Conservation (phyloP, 2,113 vertebrate species). For the Phyllostomus hastatus region DNA sequence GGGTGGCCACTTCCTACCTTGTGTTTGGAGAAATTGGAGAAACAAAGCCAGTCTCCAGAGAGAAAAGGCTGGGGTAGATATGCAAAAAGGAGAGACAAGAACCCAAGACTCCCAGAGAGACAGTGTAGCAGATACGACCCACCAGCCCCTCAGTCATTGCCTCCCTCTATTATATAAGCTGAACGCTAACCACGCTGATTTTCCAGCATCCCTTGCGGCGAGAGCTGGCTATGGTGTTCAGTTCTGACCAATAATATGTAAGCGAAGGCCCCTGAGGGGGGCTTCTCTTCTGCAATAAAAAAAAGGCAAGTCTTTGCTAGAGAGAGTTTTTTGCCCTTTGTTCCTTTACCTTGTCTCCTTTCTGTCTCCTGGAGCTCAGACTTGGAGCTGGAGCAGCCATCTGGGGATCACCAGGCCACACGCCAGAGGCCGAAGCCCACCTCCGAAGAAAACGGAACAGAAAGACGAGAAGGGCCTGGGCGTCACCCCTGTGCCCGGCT, state of each 20-base stretch:
- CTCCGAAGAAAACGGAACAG: neutral
- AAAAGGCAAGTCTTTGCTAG: neutral
- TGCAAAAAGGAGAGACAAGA: neutral
- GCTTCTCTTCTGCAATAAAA: neutral
- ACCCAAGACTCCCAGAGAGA: neutral
- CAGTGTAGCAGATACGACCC: no score
- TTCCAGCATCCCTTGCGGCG: slow-evolving; percentile 14
- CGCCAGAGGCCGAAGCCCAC: neutral
- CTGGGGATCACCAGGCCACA: neutral
- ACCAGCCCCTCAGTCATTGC: neutral
- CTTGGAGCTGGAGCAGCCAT: neutral
- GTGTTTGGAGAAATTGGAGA: neutral
- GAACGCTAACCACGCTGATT: neutral
- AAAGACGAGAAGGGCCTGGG: neutral
- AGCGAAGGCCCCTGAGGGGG: neutral
- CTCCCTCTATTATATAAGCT: neutral
- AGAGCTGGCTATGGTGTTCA: neutral
- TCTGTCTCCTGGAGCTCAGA: neutral
- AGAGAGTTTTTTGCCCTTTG: neutral
- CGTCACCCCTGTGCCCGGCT: neutral
- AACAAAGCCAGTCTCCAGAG: neutral
- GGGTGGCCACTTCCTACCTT: neutral
- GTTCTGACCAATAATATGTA: neutral
- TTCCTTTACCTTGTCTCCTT: neutral
- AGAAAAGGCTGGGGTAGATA: neutral